phyloP scores from a whole-genome alignment of 2,797 vertebrate genomes.

The Helostoma temminkii region DNA sequence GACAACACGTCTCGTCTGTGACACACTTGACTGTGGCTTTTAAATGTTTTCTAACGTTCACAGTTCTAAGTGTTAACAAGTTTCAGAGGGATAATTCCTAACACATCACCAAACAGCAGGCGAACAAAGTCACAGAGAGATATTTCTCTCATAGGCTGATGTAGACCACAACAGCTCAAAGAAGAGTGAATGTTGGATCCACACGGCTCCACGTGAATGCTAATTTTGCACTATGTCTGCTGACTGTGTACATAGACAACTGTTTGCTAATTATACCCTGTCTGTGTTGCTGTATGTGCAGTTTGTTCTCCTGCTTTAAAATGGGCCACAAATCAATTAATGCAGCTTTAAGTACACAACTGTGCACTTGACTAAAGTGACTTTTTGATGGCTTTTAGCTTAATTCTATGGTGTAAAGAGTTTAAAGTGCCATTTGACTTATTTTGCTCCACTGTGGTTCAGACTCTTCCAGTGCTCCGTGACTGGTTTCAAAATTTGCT shows the following conservation, averaged over 20 bases:
- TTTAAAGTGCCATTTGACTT: too few species aligned
- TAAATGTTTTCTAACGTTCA: not conserved
- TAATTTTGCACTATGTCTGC: not conserved
- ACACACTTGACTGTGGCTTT: not conserved
- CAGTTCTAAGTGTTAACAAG: too few species aligned
- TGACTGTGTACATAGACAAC: not conserved
- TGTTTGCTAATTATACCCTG: not conserved
- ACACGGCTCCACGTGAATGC: not conserved
- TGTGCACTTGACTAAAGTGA: not conserved
- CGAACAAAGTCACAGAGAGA: not conserved
- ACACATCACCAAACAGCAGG: not conserved
- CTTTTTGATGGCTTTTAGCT: not conserved
- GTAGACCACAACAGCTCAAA: not conserved
- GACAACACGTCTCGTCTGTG: not conserved
- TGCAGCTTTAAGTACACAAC: not conserved
- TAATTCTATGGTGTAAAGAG: too few species aligned
- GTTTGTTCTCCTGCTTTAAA: not conserved
- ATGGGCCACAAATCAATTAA: too few species aligned
- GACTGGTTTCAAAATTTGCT: not conserved
- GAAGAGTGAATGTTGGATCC: not conserved
- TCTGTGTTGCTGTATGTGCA: not conserved
- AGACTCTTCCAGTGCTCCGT: not conserved
- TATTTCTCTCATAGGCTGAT: not conserved
- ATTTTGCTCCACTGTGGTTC: too few species aligned
- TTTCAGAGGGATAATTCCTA: too few species aligned